Evolutionary conservation across 2,888 invertebrate species (phyloP).

Genomic region (Apodemia mormo): DNA sequence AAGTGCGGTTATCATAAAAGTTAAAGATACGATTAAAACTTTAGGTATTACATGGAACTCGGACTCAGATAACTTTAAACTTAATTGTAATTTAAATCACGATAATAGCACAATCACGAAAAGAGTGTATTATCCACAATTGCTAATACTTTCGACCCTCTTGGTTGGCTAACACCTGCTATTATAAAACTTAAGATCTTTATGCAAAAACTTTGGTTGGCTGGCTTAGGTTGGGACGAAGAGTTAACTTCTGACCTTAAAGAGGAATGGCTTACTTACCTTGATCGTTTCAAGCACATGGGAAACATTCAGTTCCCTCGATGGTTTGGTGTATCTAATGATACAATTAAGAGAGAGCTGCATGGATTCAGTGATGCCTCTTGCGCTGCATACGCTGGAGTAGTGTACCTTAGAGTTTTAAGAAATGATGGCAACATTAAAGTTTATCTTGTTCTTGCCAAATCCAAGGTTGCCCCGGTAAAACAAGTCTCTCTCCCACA

Average conservation of each 20-base stretch:
- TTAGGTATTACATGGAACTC: too few relatives aligned
- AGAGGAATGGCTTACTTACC: constrained; percentile 23
- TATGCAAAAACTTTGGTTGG: constrained; percentile 30
- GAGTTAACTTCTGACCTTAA: constrained; percentile 21
- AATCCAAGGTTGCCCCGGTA: too few relatives aligned
- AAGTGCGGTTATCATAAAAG: too few relatives aligned
- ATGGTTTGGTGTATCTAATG: constrained; percentile 4
- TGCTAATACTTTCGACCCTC: constrained; percentile 28
- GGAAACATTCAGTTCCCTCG: constrained; percentile 1
- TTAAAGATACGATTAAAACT: too few relatives aligned
- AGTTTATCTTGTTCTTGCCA: too few relatives aligned
- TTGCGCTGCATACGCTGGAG: constrained; percentile 25
- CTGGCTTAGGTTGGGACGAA: constrained; percentile 30
- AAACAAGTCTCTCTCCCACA: too few relatives aligned
- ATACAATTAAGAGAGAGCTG: neutral
- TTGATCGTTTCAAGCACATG: neutral
- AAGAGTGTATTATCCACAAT: constrained; percentile 25
- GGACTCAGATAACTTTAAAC: too few relatives aligned
- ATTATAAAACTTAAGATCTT: constrained; percentile 25
- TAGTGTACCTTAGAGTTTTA: constrained; percentile 25
- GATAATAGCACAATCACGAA: constrained; percentile 1
- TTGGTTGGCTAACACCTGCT: constrained; percentile 27
- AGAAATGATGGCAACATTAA: too few relatives aligned
- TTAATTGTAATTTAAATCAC: too few relatives aligned
- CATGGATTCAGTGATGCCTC: constrained; percentile 23